A percentile compares a stretch with the other conserved stretches of the same genome.
These are phyloP conservation scores for Eclectus roratus DNA, from an alignment of 2,113 vertebrate genomes.

Conservation along the genomic window DNA sequence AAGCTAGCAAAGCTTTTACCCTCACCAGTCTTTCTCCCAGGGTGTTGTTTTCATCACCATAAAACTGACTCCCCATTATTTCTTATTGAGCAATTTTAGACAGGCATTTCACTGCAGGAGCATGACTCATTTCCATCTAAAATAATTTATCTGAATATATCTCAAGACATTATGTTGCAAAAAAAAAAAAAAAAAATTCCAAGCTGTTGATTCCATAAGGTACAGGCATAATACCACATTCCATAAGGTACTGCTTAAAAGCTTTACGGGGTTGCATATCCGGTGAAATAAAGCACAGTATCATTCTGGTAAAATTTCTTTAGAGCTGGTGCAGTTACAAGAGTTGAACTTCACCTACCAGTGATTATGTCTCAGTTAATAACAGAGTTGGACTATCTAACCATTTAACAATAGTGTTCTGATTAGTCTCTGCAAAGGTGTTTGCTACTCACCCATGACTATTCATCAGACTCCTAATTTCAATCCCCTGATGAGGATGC, in stretches of 20 bases:
- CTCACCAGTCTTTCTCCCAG: not conserved
- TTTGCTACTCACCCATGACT: not conserved
- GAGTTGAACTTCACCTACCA: not conserved
- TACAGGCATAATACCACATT: not conserved
- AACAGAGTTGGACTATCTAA: not conserved
- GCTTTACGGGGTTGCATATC: accelerated
- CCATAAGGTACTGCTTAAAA: not conserved
- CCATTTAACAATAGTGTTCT: not conserved
- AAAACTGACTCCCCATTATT: conserved; percentile 30
- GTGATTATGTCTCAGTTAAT: not conserved
- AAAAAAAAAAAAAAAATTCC: not conserved
- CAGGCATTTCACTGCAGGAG: not conserved
- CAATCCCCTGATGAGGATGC: not conserved
- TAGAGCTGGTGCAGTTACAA: not conserved
- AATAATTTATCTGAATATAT: conserved; percentile 9
- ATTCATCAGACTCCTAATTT: not conserved
- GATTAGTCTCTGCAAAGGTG: not conserved
- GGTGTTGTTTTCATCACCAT: conserved; percentile 13
- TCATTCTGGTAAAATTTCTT: not conserved
- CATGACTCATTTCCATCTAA: not conserved
- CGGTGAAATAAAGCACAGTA: not conserved
- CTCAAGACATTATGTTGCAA: not conserved
- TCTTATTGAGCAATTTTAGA: not conserved
- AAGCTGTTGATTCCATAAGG: not conserved
- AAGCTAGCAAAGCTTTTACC: not conserved